Conservation (phyloP, 2,888 invertebrate genomes). For the Zootermopsis nevadensis region DNA sequence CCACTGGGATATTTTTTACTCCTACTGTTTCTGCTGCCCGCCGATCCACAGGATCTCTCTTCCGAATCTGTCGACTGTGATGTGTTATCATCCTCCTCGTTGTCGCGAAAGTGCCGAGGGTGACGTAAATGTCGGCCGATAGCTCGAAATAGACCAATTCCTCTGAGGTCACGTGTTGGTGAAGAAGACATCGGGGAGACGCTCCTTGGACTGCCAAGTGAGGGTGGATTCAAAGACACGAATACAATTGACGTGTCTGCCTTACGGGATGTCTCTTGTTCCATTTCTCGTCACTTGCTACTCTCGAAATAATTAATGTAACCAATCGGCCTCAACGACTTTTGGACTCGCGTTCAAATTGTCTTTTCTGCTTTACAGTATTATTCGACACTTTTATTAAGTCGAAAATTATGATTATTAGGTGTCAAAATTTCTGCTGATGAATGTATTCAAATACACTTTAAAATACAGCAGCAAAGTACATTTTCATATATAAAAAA, state of each 20-base stretch:
- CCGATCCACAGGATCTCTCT: conserved; percentile 5
- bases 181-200: neutral
- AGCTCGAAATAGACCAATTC: conserved; percentile 74
- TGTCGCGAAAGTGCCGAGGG: conserved; percentile 56
- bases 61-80: conserved; percentile 20
- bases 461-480: too few species aligned
- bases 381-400: too few species aligned
- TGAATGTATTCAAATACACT: too few species aligned
- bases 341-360: too few species aligned
- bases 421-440: too few species aligned
- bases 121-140: conserved; percentile 72
- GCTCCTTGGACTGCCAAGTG: neutral
- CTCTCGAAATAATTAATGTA: neutral
- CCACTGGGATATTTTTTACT: neutral
- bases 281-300: neutral
- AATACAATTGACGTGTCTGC: neutral
- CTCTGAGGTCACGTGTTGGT: conserved; percentile 58
- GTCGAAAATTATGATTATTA: too few species aligned
- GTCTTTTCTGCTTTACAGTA: too few species aligned
- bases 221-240: neutral
- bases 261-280: neutral
- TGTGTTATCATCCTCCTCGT: conserved; percentile 12
- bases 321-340: too few species aligned
- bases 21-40: conserved; percentile 5
- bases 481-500: too few species aligned